A percentile compares a stretch with the other conserved stretches of the same genome.
These are phyloP conservation scores for Lordiphosa andalusiaca DNA, from an alignment of 2,888 invertebrate genomes.

Conservation along the genomic window DNA sequence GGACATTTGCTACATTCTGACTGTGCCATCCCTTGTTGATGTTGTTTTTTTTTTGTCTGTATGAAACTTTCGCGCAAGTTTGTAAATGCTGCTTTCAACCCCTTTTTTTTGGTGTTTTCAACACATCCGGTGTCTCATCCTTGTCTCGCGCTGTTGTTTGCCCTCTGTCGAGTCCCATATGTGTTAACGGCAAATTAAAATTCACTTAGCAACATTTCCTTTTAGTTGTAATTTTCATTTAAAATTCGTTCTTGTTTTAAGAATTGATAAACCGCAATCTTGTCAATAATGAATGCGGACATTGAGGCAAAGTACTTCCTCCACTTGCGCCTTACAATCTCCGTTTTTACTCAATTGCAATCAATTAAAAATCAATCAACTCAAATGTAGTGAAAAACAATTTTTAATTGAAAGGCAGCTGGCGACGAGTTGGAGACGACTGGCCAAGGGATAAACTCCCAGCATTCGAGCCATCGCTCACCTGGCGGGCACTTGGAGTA, in stretches of 20 bases:
- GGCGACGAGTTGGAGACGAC: too few relatives aligned
- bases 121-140: conserved; percentile 19
- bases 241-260: conserved; percentile 35
- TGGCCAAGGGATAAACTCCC: conserved; percentile 22
- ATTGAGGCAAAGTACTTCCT: conserved; percentile 32
- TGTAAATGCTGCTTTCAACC: conserved; percentile 22
- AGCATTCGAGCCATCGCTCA: too few relatives aligned
- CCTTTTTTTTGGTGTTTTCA: conserved; percentile 7
- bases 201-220: conserved; percentile 58
- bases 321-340: conserved; percentile 1
- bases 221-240: conserved; percentile 55
- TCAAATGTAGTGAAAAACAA: conserved; percentile 74
- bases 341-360: conserved; percentile 56
- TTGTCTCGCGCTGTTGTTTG: neutral
- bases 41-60: neutral
- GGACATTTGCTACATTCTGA: neutral
- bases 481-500: conserved; percentile 35
- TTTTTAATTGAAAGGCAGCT: conserved; percentile 70
- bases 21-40: neutral
- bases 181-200: conserved; percentile 66
- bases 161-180: conserved; percentile 5
- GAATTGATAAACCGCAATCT: too few relatives aligned
- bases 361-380: conserved; percentile 75
- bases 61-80: conserved; percentile 35
- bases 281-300: conserved; percentile 63